Conservation (phyloP, 2,113 vertebrate species). For the Oreochromis tanganicae region DNA sequence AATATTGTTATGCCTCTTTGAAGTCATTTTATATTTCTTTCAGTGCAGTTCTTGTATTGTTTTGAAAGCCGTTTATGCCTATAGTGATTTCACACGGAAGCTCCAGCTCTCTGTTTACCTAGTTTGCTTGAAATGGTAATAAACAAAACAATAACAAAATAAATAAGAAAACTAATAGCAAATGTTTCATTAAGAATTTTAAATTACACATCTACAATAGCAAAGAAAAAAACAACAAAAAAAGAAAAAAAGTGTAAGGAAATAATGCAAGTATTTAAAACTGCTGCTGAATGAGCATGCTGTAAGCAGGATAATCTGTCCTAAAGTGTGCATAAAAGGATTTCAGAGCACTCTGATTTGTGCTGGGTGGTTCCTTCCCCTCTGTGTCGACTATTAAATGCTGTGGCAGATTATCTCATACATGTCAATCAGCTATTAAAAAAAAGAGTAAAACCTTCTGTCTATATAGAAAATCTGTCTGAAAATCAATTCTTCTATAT, state of each 20-base stretch:
- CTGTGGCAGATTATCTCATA: conserved; percentile 11
- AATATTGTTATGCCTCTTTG: neutral
- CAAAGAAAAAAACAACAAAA: neutral
- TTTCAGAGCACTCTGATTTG: conserved; percentile 16
- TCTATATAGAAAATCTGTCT: neutral
- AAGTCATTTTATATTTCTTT: neutral
- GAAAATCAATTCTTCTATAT: neutral
- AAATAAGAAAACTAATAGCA: neutral
- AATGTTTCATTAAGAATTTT: neutral
- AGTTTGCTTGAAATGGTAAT: neutral
- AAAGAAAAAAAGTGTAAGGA: neutral
- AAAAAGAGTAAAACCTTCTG: neutral
- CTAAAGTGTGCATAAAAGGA: neutral
- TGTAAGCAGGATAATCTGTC: conserved; percentile 20
- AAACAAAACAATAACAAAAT: neutral
- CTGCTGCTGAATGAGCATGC: neutral
- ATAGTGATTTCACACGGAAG: neutral
- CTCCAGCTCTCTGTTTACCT: neutral
- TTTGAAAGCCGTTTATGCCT: neutral
- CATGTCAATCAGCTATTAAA: neutral
- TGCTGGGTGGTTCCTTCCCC: neutral
- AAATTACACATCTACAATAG: neutral
- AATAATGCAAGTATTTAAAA: neutral
- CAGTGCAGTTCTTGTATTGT: neutral
- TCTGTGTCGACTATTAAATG: neutral